Base-by-base conservation (phyloP, 2,888 invertebrate genomes). In the Rhingia rostrata region DNA sequence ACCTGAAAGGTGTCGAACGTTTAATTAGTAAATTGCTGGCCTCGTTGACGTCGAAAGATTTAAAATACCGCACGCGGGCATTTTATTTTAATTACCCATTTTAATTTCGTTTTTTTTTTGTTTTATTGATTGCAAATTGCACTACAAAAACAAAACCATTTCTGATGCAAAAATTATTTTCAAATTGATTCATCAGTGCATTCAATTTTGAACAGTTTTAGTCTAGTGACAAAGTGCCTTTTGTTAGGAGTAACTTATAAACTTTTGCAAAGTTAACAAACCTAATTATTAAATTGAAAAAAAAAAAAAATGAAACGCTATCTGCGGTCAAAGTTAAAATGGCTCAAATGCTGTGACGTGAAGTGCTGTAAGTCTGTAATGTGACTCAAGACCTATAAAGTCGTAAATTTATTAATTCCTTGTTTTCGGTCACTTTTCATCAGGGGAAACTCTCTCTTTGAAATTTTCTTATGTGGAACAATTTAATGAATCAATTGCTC, bases 281-380 rank as follows among this genome's bases (percentile, higher is more conserved):
- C 2, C 4, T 35, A 37, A n/a, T n/a, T n/a, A 66, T 47, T 12
- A 41, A 66, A 22, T 47, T 14, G 7, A 5, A 5, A 73, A 54
- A 4, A 3, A 47, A 60, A n/a, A 47, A 78, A 67, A 60, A 84
- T 84, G 83, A 80, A 64, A 14, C 80, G 83, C 3, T 84, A 67
- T 14, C 39, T 84, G n/a, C 43, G 80, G 39, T 84, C 83, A 69
- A 84, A 84, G 53, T 53, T 84, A n/a, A 84, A 74, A n/a, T 80
- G 74, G 74, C 47, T 84, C 1, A 73, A 64, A 39, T 84, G 80
- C 47, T 84, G 83, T 74, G 63, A 84, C 45, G 35, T 69, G 5
- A 73, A 79, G 69, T 84, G 83, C 3, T 74, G 83, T 84, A 84
- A 80, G 83, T 84, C 14, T 10, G 1, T 32, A 22, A 67, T 7